Evolutionary conservation across 2,113 vertebrate genomes (phyloP).

Genomic region (Sander vitreus): DNA sequence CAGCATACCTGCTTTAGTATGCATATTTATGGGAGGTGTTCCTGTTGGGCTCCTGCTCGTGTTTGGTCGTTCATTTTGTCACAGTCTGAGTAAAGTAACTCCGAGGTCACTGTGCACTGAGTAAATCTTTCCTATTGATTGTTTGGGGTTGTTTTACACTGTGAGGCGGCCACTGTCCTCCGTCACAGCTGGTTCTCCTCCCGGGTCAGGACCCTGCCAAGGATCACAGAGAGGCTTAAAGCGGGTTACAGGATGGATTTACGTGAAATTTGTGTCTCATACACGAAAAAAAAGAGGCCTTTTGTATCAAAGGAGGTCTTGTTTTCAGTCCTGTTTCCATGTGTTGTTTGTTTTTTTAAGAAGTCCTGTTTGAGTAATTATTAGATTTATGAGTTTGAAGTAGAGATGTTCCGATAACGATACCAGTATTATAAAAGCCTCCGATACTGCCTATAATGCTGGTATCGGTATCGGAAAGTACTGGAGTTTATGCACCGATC

Average conservation of each 20-base stretch:
- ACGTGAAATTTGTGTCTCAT: not conserved
- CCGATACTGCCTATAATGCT: too few relatives aligned
- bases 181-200: not conserved
- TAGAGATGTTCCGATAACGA: too few relatives aligned
- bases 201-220: not conserved
- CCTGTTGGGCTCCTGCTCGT: constrained; percentile 8
- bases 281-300: not conserved
- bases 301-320: not conserved
- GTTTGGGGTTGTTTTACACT: not conserved
- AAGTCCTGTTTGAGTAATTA: too few relatives aligned
- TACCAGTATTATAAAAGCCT: too few relatives aligned
- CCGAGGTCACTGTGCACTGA: constrained; percentile 6
- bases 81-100: constrained; percentile 10
- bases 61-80: not conserved
- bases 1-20: not conserved
- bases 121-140: constrained; percentile 29
- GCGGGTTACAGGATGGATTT: not conserved
- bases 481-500: too few relatives aligned
- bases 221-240: not conserved
- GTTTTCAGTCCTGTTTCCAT: not conserved
- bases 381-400: too few relatives aligned
- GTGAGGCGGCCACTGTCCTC: not conserved
- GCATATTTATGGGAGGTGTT: constrained; percentile 55
- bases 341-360: not conserved
- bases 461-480: too few relatives aligned